phyloP scores from a whole-genome alignment of 2,888 invertebrate genomes.

The Stegana nigrithorax region DNA sequence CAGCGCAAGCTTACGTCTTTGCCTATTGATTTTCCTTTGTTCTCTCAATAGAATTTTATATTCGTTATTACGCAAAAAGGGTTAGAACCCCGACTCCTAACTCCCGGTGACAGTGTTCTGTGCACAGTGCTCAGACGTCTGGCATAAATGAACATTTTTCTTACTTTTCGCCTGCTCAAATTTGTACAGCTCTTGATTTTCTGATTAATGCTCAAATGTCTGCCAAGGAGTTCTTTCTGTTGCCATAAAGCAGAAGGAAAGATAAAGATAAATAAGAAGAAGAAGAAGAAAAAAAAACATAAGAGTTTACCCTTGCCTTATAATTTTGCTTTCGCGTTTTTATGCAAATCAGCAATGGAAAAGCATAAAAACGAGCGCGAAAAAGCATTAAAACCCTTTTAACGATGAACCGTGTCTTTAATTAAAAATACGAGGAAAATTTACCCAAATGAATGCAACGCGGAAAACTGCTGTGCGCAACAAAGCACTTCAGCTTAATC shows the following conservation, averaged over 20 bases:
- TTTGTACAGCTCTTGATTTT: slow-evolving; percentile 41
- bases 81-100: too few species aligned
- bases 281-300: too few species aligned
- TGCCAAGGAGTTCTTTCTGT: too few species aligned
- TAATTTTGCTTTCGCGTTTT: slow-evolving; percentile 24
- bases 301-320: too few species aligned
- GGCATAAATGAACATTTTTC: slow-evolving; percentile 11
- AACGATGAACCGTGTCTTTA: slow-evolving; percentile 40
- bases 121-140: too few species aligned
- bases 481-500: slow-evolving; percentile 14
- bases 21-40: too few species aligned
- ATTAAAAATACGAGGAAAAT: slow-evolving; percentile 40
- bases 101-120: too few species aligned
- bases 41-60: too few species aligned
- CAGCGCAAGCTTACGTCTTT: too few species aligned
- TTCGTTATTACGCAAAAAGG: too few species aligned
- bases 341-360: slow-evolving; percentile 52
- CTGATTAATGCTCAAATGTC: slow-evolving; percentile 55
- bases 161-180: slow-evolving; percentile 1
- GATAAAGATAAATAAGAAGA: too few species aligned
- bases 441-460: slow-evolving; percentile 16
- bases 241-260: too few species aligned
- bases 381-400: background rate
- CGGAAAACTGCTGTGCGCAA: slow-evolving; percentile 5
- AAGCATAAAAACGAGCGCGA: slow-evolving; percentile 27